Base-by-base conservation (phyloP, 2,113 vertebrate species). In the Neolamprologus modestus region DNA sequence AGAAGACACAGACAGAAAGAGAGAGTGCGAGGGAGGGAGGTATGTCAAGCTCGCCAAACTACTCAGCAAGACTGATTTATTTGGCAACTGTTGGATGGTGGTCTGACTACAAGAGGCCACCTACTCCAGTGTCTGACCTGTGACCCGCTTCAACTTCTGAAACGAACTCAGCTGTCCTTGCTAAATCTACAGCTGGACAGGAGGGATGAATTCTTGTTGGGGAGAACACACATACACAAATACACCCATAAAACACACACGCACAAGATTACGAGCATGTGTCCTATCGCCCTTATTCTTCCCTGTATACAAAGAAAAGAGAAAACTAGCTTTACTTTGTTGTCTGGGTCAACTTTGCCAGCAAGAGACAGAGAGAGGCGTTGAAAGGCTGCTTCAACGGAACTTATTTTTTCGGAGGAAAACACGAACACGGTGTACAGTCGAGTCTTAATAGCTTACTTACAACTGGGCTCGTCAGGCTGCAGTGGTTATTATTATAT, bases 41-140 rank as follows among this genome's bases (percentile, higher is more conserved):
- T 71, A 84, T 82, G 89, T 84, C 80, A 68, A 52, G 63, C 89
- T 88, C 5, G 83, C 92, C 92, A 91, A 89, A 90, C 87, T 79
- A 45, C 90, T 92, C 92, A 90, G 84, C 92, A 73, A 81, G 90
- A 90, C 82, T 90, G 89, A 93, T 94, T 93, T 91, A 91, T 94
- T 87, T 89, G 92, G 87, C 88, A 86, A 88, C 86, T 89, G 88
- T 68, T 87, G 21, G 88, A 93, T 79, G 92, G 93, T 91, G 92
- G 92, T 94, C 92, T 21, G 52, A 87, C 57, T 63, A 86, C 73
- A 79, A 84, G 87, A 86, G 95, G 91, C 93, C 88, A 92, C 93
- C 95, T 93, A 82, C 91, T 83, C 84, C 84, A 61, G 47, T 6
- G 81, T 55, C 50, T 85, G 91, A 95, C 92, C 93, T 92, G 28